Evolutionary conservation across 2,113 vertebrate species (phyloP).

Genomic region (Physeter macrocephalus): DNA sequence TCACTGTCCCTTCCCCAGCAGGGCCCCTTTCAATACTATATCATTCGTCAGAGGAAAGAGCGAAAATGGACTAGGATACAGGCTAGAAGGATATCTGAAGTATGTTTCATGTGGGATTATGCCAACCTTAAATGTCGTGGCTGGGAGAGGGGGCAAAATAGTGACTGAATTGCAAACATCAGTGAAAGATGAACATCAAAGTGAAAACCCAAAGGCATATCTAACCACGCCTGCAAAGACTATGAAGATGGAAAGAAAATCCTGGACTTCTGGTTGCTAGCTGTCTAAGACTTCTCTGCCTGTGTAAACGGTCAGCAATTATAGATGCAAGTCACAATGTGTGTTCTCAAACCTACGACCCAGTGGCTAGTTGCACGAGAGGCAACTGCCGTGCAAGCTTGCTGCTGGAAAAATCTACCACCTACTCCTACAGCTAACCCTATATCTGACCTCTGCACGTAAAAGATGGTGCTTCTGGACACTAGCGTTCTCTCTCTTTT

Average conservation of each 20-base stretch:
- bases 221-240: background rate
- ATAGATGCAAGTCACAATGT: background rate
- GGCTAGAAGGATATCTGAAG: background rate
- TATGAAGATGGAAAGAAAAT: background rate
- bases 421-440: background rate
- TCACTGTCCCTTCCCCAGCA: background rate
- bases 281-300: background rate
- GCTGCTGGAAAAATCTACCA: background rate
- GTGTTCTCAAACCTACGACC: background rate
- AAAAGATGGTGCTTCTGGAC: background rate
- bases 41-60: background rate
- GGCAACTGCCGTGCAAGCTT: fast-evolving
- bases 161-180: fast-evolving
- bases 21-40: background rate
- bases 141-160: background rate
- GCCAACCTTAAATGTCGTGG: background rate
- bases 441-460: fast-evolving
- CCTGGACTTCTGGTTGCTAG: background rate
- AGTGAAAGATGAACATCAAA: background rate
- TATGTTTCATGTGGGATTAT: background rate
- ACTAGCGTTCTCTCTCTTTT: background rate
- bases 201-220: background rate
- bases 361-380: background rate
- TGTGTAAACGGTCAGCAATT: background rate
- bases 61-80: no score